Evolutionary conservation across 2,113 vertebrate genomes (phyloP).

Genomic region (Pseudolaguvia tuberculata): DNA sequence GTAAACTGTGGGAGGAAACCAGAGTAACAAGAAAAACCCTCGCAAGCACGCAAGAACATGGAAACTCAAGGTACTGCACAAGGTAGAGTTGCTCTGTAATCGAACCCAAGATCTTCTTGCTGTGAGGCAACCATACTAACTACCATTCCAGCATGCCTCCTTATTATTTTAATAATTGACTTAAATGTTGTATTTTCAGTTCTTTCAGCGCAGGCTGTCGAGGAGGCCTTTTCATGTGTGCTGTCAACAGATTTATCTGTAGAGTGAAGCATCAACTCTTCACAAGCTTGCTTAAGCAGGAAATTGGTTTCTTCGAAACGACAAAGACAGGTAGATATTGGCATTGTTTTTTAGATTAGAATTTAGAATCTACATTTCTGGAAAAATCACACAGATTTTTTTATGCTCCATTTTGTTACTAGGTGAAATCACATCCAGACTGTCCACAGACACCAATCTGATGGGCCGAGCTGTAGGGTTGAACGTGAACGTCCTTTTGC

Average conservation of each 20-base stretch:
- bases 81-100: too few species aligned
- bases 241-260: constrained; percentile 53
- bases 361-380: neutral
- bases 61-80: too few species aligned
- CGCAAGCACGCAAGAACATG: too few species aligned
- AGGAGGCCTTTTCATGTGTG: constrained; percentile 61
- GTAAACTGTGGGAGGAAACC: too few species aligned
- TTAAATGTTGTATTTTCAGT: constrained; percentile 32
- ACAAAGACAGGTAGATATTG: constrained; percentile 58
- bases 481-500: constrained; percentile 74
- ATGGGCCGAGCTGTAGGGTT: constrained; percentile 70
- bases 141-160: too few species aligned
- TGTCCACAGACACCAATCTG: constrained; percentile 70
- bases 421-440: constrained; percentile 77
- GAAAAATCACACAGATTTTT: neutral
- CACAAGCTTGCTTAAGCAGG: constrained; percentile 60
- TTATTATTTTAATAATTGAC: too few species aligned
- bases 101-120: too few species aligned
- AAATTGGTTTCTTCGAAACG: constrained; percentile 67
- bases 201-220: constrained; percentile 62
- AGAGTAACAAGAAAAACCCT: too few species aligned
- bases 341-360: neutral
- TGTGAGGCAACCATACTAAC: too few species aligned
- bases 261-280: constrained; percentile 62
- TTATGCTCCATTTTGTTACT: neutral